These are phyloP conservation scores for Drosophila eugracilis DNA, from an alignment of 1,140 invertebrate genomes.

Conservation along the genomic window DNA sequence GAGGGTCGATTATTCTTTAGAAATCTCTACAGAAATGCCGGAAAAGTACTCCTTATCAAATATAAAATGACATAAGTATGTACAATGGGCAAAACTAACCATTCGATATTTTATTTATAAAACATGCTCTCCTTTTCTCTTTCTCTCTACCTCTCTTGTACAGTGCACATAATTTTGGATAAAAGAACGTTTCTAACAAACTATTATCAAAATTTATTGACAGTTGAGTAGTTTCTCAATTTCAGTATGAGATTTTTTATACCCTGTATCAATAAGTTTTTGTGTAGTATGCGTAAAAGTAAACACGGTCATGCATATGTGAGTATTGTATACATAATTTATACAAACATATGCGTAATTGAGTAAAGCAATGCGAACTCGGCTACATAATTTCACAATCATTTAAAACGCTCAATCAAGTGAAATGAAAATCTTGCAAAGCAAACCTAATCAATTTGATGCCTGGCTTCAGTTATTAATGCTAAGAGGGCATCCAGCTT, in stretches of 20 bases:
- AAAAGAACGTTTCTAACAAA: slow-evolving; percentile 61
- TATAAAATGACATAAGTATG: slow-evolving; percentile 73
- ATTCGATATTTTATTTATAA: slow-evolving; percentile 58
- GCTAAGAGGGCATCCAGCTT: slow-evolving; percentile 82
- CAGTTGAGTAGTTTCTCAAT: slow-evolving; percentile 34
- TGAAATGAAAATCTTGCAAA: slow-evolving; percentile 34
- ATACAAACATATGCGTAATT: slow-evolving; percentile 51
- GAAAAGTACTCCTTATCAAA: slow-evolving; percentile 62
- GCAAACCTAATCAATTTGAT: slow-evolving; percentile 75
- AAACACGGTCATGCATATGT: slow-evolving; percentile 49
- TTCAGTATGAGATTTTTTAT: slow-evolving; percentile 47
- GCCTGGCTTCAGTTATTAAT: slow-evolving; percentile 79
- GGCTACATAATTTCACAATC: slow-evolving; percentile 44
- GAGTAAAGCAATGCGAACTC: slow-evolving; percentile 38
- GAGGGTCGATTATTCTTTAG: slow-evolving; percentile 11
- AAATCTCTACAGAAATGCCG: slow-evolving; percentile 46
- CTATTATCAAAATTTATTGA: slow-evolving; percentile 52
- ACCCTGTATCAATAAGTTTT: slow-evolving; percentile 52
- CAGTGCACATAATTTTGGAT: slow-evolving; percentile 61
- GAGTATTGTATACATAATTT: slow-evolving; percentile 56
- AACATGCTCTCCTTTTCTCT: slow-evolving; percentile 38
- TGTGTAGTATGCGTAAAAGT: slow-evolving; percentile 39
- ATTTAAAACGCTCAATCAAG: slow-evolving; percentile 21
- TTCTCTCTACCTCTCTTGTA: slow-evolving; percentile 17
- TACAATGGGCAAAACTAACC: slow-evolving; percentile 71